phyloP scores from a whole-genome alignment of 2,797 vertebrate species.

The Coluber constrictor region DNA sequence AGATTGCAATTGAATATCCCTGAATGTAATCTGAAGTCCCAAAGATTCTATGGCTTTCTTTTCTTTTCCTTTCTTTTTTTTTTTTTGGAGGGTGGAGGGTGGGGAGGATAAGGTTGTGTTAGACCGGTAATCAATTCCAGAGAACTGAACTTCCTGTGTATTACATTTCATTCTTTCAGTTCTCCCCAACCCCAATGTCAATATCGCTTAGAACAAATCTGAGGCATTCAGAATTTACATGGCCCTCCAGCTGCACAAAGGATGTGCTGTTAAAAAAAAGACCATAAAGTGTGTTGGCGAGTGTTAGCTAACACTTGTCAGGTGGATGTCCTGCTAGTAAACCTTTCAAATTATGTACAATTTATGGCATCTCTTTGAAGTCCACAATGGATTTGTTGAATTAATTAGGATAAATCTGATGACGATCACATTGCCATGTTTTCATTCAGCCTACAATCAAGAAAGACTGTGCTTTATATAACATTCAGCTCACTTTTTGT shows the following conservation, averaged over 20 bases:
- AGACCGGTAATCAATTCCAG: conserved; percentile 9
- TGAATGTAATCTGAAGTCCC: conserved; percentile 37
- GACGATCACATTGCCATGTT: not conserved
- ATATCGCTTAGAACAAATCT: conserved; percentile 66
- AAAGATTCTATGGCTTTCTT: conserved; percentile 53
- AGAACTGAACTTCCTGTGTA: not conserved
- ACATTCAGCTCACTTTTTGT: not conserved
- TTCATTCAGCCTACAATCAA: not conserved
- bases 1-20: conserved; percentile 58
- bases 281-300: conserved; percentile 65
- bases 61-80: conserved; percentile 30
- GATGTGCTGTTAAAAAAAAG: conserved; percentile 49
- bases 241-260: conserved; percentile 62
- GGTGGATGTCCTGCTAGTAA: conserved; percentile 62
- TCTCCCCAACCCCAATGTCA: conserved; percentile 60
- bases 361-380: conserved; percentile 54
- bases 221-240: conserved; percentile 59
- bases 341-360: conserved; percentile 57
- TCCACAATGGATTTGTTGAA: conserved; percentile 41
- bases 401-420: conserved; percentile 32
- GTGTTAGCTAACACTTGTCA: conserved; percentile 72
- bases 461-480: not conserved
- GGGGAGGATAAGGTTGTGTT: not conserved
- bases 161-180: conserved; percentile 58
- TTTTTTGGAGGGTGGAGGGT: not conserved